phyloP scores from a whole-genome alignment of 2,113 vertebrate species.

The Mohoua ochrocephala region DNA sequence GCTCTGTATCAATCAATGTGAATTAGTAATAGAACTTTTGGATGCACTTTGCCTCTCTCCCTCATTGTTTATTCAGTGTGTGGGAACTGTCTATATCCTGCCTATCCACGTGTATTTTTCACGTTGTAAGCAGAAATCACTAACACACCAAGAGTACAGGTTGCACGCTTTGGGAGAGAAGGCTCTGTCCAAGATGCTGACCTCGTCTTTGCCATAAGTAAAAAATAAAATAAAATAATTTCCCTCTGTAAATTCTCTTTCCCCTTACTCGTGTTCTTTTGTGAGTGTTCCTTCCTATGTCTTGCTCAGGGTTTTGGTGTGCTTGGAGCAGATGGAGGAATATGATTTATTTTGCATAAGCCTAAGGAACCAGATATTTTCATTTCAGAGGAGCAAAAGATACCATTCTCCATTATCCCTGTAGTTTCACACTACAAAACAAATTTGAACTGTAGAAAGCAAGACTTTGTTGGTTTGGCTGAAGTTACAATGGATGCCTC shows the following conservation, averaged over 20 bases:
- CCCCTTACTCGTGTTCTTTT: background rate
- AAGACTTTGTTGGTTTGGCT: background rate
- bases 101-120: background rate
- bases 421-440: background rate
- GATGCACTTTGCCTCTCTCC: background rate
- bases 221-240: background rate
- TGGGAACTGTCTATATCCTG: background rate
- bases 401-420: background rate
- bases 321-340: background rate
- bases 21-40: background rate
- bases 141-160: background rate
- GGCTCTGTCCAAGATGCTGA: background rate
- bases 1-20: background rate
- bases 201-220: background rate
- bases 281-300: background rate
- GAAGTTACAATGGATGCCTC: background rate
- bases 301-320: background rate
- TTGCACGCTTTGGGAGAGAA: background rate
- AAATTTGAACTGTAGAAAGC: background rate
- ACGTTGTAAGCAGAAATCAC: background rate
- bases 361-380: background rate
- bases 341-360: background rate
- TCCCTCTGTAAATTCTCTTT: background rate
- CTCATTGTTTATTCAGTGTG: background rate
- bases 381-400: background rate